Evolutionary conservation across 2,113 vertebrate species (phyloP).

Genomic region (Narcine bancroftii): DNA sequence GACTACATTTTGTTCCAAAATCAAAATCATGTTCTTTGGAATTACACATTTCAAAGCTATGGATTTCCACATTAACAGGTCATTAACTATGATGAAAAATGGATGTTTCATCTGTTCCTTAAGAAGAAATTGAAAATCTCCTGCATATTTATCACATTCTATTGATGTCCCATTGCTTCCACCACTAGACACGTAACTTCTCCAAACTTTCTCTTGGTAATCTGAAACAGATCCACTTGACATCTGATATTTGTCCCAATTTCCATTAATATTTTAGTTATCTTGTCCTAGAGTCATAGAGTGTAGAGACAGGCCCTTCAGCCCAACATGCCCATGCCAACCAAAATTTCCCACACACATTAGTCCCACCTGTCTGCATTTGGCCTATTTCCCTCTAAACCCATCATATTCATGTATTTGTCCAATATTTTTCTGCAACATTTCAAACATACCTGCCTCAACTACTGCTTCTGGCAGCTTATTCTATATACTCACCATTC

Average conservation of each 20-base stretch:
- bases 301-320: no score
- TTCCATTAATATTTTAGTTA: background rate
- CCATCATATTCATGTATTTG: no score
- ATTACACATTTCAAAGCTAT: background rate
- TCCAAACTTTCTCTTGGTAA: background rate
- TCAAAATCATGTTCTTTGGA: background rate
- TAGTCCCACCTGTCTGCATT: no score
- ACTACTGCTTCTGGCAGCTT: no score
- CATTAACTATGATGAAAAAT: constrained; percentile 9
- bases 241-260: background rate
- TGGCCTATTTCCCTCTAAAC: no score
- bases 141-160: background rate
- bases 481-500: no score
- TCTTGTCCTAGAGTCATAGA: no score
- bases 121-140: background rate
- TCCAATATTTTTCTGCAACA: no score
- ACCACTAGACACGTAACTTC: background rate
- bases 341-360: no score
- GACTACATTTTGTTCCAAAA: constrained; percentile 1
- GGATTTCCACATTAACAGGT: background rate
- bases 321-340: no score
- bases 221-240: background rate
- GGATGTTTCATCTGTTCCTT: background rate
- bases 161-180: background rate
- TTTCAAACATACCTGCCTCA: no score